These are phyloP conservation scores for Tanypteryx hageni DNA, from an alignment of 2,888 invertebrate genomes.

Conservation along the genomic window DNA sequence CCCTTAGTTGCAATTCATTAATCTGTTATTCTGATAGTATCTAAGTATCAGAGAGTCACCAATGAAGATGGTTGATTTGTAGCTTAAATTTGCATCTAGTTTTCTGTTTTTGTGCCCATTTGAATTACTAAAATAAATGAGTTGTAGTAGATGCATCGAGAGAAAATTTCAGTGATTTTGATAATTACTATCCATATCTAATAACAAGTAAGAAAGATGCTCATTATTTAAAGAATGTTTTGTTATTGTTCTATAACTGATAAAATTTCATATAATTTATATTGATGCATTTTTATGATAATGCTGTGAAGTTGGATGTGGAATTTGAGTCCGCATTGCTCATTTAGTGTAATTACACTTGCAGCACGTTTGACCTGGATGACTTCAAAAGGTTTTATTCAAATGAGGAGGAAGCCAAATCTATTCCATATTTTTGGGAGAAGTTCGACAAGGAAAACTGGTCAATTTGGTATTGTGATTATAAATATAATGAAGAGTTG, in stretches of 20 bases:
- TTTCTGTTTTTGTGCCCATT: too few species aligned
- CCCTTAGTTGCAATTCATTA: too few species aligned
- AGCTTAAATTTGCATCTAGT: too few species aligned
- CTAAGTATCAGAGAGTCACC: too few species aligned
- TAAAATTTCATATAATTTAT: background rate
- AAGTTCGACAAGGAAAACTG: constrained; percentile 97
- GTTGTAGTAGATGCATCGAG: too few species aligned
- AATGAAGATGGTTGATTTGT: too few species aligned
- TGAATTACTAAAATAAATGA: too few species aligned
- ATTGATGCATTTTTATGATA: background rate
- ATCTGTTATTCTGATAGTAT: too few species aligned
- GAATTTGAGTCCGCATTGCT: background rate
- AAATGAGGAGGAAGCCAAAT: constrained; percentile 94
- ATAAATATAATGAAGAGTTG: constrained; percentile 96
- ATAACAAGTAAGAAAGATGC: background rate
- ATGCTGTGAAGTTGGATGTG: background rate
- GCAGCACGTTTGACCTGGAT: constrained; percentile 93
- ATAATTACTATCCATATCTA: too few species aligned
- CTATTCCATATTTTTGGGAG: constrained; percentile 98
- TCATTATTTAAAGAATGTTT: background rate
- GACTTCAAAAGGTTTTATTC: constrained; percentile 98
- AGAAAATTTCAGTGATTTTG: too few species aligned
- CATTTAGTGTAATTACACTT: constrained; percentile 68
- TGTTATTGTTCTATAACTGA: background rate
- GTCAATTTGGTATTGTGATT: constrained; percentile 98